Percentiles rank a stretch among this genome's conserved stretches.
These are phyloP conservation scores for Eubasilissa regina DNA, from an alignment of 1,140 invertebrate species.

Conservation along the genomic window DNA sequence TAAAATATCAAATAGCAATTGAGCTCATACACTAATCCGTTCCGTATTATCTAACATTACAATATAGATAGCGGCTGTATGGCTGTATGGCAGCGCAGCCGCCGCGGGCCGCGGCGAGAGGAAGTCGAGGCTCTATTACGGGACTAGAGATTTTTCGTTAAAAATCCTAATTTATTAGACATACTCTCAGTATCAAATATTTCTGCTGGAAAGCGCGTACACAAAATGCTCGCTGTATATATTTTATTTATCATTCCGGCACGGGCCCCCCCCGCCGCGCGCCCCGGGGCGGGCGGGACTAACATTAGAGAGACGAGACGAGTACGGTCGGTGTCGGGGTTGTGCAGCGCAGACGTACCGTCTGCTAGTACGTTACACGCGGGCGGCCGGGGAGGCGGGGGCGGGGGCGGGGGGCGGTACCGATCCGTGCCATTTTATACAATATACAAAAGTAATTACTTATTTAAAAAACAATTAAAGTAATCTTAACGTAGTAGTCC, in stretches of 20 bases:
- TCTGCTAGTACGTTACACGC: not conserved
- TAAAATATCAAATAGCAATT: slow-evolving; percentile 49
- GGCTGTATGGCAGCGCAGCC: not conserved
- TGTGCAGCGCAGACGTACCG: slow-evolving; percentile 27
- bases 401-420: slow-evolving; percentile 52
- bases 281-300: not conserved
- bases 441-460: slow-evolving; percentile 75
- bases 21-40: slow-evolving; percentile 46
- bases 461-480: slow-evolving; percentile 70
- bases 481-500: slow-evolving; percentile 72
- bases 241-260: slow-evolving; percentile 40
- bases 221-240: slow-evolving; percentile 53
- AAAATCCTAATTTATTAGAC: slow-evolving; percentile 58
- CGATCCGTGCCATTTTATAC: slow-evolving; percentile 72
- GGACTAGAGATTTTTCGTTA: slow-evolving; percentile 59
- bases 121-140: slow-evolving; percentile 51
- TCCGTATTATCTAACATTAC: slow-evolving; percentile 42
- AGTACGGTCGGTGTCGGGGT: slow-evolving; percentile 42
- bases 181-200: slow-evolving; percentile 56
- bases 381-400: slow-evolving; percentile 47
- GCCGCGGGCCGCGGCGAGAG: not conserved
- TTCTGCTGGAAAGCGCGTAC: slow-evolving; percentile 56
- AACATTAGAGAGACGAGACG: slow-evolving; percentile 47
- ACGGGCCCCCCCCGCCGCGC: slow-evolving; percentile 24
- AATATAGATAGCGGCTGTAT: slow-evolving; percentile 19